Conservation (phyloP, 2,888 invertebrate species). For the Megaustenia siamemsis region DNA sequence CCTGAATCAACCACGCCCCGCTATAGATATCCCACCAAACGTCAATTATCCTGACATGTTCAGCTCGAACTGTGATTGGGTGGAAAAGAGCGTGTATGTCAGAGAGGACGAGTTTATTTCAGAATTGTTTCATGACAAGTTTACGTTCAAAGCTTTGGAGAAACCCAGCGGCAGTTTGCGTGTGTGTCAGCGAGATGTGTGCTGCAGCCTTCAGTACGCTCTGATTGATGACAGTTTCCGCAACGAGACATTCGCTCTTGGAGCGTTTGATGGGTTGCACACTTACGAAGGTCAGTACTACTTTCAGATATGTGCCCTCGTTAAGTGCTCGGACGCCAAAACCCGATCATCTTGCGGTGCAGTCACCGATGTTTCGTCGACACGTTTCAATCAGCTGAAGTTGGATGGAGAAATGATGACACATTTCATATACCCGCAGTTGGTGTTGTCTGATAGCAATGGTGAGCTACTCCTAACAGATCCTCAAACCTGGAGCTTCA, state of each 20-base stretch:
- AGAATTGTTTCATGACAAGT: constrained; percentile 62
- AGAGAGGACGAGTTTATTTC: constrained; percentile 55
- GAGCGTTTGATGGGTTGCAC: constrained; percentile 71
- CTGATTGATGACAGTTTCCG: neutral
- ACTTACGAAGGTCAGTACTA: constrained; percentile 67
- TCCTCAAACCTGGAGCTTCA: constrained; percentile 55
- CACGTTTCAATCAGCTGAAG: constrained; percentile 57
- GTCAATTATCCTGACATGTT: neutral
- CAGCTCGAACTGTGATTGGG: neutral
- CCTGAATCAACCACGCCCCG: constrained; percentile 19
- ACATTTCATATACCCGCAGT: constrained; percentile 63
- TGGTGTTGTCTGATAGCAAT: constrained; percentile 56
- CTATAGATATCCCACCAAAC: neutral
- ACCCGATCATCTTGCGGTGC: constrained; percentile 59
- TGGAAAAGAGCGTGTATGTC: neutral
- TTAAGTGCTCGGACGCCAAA: constrained; percentile 62
- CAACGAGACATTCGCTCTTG: constrained; percentile 65
- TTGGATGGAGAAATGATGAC: constrained; percentile 62
- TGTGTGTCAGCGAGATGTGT: constrained; percentile 66
- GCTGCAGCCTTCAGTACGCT: constrained; percentile 64
- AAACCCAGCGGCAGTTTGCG: constrained; percentile 52
- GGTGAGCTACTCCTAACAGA: constrained; percentile 54
- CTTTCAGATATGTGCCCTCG: constrained; percentile 67
- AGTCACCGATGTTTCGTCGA: constrained; percentile 52
- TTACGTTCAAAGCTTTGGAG: constrained; percentile 61